Evolutionary conservation across 2,797 vertebrate genomes (phyloP), one percentile per base, ranked within the genome.

Genomic region (Spinus pinus): DNA sequence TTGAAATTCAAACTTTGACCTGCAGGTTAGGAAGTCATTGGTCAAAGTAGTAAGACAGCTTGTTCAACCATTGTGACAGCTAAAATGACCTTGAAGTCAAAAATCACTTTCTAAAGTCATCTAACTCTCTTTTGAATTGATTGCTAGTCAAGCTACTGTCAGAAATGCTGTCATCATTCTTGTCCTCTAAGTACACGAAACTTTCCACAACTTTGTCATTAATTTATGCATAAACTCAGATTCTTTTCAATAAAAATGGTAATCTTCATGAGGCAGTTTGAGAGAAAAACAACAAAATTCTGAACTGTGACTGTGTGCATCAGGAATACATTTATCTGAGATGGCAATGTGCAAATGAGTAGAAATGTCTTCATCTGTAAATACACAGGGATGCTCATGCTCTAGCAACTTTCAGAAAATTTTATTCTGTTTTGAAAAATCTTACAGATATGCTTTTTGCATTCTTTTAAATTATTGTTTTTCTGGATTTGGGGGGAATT

Each of bases 11-110:
- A 64, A 35, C 30, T 90, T 67, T 83, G 33, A 90, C 27, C 51
- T 57, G 13, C 1, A 6, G 19, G 50, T 65, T 69, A 37, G 56
- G 39, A 93, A 83, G 87, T 80, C 67, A 81, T 69, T 88, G 91
- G 65, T 94, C 82, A 95, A 80, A 78, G n/a, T 22, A 35, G 28
- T 61, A 86, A 61, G 67, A 81, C 61, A 96, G 77, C 70, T 89
- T 88, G 65, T 67, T 94, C 72, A 74, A 46, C 46, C n/a, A 42
- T 42, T 24, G 51, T 88, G 84, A 81, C 89, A 94, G 72, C 57
- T 25, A 78, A 93, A 94, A 92, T 81, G 65, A 94, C 91, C 91
- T 61, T 54, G 11, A 79, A 89, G 94, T 90, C 81, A 96, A 83
- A 96, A 94, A 90, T 69, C 75, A 28, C 64, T 49, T 37, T 79